A percentile compares a stretch with the other conserved stretches of the same genome.
Conservation (phyloP, 2,797 vertebrate genomes). For the Botia almorhae region DNA sequence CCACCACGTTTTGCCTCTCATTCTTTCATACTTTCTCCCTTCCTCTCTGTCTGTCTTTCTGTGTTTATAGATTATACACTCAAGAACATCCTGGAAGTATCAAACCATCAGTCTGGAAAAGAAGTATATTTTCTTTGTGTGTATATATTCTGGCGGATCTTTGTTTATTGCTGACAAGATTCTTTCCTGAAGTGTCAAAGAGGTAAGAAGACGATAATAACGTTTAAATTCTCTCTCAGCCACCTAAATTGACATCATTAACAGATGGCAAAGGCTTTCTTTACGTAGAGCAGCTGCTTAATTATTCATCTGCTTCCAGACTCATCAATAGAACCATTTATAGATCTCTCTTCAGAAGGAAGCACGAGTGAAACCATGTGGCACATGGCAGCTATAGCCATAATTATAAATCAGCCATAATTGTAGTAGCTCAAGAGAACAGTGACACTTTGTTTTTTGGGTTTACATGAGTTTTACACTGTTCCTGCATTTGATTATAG, state of each 20-base stretch:
- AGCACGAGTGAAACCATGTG: slow-evolving; percentile 12
- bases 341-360: slow-evolving; percentile 1
- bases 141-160: neutral
- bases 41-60: neutral
- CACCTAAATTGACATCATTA: neutral
- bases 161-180: neutral
- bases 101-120: neutral
- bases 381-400: neutral
- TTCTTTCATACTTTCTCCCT: slow-evolving; percentile 3
- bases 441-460: neutral
- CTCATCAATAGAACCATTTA: neutral
- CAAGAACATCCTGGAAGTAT: slow-evolving; percentile 5
- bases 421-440: slow-evolving; percentile 3
- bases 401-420: no score
- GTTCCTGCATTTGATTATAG: neutral
- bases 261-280: neutral
- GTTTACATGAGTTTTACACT: neutral
- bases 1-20: slow-evolving; percentile 2
- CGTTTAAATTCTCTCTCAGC: slow-evolving; percentile 7
- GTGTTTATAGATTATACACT: neutral
- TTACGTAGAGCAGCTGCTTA: neutral
- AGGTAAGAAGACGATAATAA: slow-evolving; percentile 32
- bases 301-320: slow-evolving; percentile 18
- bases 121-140: neutral
- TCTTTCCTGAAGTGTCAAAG: neutral